Percentiles rank a stretch among this genome's conserved stretches.
Conservation (phyloP, 2,888 invertebrate species). For the Platynereis dumerilii region DNA sequence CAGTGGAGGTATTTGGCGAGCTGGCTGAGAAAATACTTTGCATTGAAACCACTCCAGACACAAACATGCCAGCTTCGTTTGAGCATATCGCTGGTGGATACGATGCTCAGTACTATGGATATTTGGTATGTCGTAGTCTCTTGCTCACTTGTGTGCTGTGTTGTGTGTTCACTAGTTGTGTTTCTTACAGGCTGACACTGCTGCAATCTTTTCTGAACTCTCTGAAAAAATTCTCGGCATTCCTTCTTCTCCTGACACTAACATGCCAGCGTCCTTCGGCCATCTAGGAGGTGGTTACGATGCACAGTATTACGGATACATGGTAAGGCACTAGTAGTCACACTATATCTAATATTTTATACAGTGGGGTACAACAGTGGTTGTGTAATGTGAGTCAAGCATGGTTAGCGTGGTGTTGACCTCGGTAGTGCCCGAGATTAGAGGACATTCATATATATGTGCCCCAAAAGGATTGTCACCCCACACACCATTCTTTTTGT, state of each 20-base stretch:
- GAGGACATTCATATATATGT: too few relatives aligned
- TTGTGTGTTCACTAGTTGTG: neutral
- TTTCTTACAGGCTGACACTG: conserved; percentile 60
- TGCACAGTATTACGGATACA: conserved; percentile 67
- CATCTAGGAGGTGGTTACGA: conserved; percentile 67
- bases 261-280: conserved; percentile 66
- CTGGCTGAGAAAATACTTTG: conserved; percentile 62
- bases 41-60: conserved; percentile 62
- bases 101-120: conserved; percentile 68
- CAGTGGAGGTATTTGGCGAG: conserved; percentile 56
- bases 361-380: too few relatives aligned
- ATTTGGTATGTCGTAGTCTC: conserved; percentile 64
- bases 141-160: too few relatives aligned
- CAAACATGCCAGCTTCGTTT: conserved; percentile 67
- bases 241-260: conserved; percentile 62
- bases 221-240: conserved; percentile 63
- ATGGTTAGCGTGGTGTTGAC: too few relatives aligned
- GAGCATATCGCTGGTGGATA: conserved; percentile 66
- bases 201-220: conserved; percentile 53
- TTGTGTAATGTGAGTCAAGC: too few relatives aligned
- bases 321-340: conserved; percentile 55
- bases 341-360: too few relatives aligned
- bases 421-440: neutral
- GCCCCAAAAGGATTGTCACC: too few relatives aligned
- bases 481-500: too few relatives aligned